Conservation (phyloP, 2,797 vertebrate species). For the Rhinophrynus dorsalis region DNA sequence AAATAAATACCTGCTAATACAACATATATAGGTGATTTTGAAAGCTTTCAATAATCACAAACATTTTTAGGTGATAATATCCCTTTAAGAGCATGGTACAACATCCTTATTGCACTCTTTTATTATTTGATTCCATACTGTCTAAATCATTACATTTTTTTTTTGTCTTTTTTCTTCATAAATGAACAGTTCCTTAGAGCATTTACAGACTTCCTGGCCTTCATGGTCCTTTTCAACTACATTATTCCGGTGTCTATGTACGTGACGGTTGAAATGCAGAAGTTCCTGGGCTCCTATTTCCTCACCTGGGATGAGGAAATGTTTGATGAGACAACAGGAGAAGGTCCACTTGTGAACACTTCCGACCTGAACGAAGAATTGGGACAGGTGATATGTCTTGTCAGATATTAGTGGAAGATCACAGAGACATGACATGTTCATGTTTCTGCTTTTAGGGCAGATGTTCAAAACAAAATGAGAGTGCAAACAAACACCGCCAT, state of each 20-base stretch:
- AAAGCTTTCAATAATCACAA: too few relatives aligned
- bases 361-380: slow-evolving; percentile 96
- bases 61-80: too few relatives aligned
- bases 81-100: too few relatives aligned
- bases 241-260: slow-evolving; percentile 99
- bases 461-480: too few relatives aligned
- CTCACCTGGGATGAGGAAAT: slow-evolving; percentile 96
- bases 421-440: too few relatives aligned
- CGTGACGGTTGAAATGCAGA: slow-evolving; percentile 98
- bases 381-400: slow-evolving; percentile 79
- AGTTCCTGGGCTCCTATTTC: slow-evolving; percentile 96
- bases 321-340: slow-evolving; percentile 86
- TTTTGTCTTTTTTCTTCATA: slow-evolving; percentile 55
- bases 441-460: too few relatives aligned
- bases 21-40: too few relatives aligned
- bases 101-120: too few relatives aligned
- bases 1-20: too few relatives aligned
- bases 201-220: slow-evolving; percentile 95
- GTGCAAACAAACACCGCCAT: too few relatives aligned
- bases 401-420: neutral
- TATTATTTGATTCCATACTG: too few relatives aligned
- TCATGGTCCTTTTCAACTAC: slow-evolving; percentile 99
- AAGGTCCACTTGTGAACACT: slow-evolving; percentile 92
- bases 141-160: slow-evolving; percentile 14
- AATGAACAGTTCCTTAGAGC: slow-evolving; percentile 89